phyloP scores from a whole-genome alignment of 2,888 invertebrate species.

The Dinocampus coccinellae region DNA sequence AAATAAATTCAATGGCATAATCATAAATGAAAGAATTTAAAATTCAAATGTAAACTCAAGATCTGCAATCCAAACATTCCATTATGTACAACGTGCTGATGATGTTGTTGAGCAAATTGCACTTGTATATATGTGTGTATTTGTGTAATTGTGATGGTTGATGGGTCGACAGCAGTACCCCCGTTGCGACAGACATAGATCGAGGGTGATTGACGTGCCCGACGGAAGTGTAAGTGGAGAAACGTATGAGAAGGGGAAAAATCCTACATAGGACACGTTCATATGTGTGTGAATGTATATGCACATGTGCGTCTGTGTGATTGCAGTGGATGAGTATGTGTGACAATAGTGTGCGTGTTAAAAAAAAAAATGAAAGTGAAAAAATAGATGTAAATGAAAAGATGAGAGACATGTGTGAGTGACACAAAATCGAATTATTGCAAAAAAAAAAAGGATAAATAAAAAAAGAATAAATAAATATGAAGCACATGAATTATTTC shows the following conservation, averaged over 20 bases:
- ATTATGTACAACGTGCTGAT: background rate
- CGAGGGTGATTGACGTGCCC: slow-evolving; percentile 48
- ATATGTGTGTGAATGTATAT: background rate
- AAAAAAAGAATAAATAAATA: too few relatives aligned
- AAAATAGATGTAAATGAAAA: too few relatives aligned
- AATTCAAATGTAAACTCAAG: background rate
- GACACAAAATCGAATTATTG: too few relatives aligned
- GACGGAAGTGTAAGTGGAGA: slow-evolving; percentile 12
- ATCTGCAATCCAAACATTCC: background rate
- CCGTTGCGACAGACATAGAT: slow-evolving; percentile 44
- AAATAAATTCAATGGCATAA: background rate
- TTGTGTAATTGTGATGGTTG: slow-evolving; percentile 11
- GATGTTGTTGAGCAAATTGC: background rate
- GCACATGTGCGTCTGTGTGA: background rate
- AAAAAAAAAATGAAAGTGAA: too few relatives aligned
- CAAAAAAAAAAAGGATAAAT: too few relatives aligned
- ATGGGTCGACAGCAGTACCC: slow-evolving; percentile 32
- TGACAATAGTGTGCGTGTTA: background rate
- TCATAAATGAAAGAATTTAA: background rate
- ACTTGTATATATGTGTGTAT: background rate
- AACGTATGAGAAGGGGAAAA: background rate
- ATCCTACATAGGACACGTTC: background rate
- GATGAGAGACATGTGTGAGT: too few relatives aligned
- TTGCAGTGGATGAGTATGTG: background rate
- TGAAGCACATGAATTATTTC: too few relatives aligned